phyloP scores from a whole-genome alignment of 2,888 invertebrate species.

The Epinotia nisella region DNA sequence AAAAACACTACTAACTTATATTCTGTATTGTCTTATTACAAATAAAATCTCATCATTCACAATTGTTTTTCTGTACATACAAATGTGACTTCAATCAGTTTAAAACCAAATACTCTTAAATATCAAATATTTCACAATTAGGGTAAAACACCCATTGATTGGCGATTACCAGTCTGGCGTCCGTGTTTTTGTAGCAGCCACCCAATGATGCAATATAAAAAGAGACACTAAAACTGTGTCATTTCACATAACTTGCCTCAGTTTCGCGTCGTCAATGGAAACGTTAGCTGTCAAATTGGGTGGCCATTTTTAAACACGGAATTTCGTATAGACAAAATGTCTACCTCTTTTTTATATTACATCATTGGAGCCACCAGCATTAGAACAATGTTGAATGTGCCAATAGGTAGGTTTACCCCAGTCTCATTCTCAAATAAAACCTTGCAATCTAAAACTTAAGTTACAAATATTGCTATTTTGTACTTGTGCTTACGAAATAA shows the following conservation, averaged over 20 bases:
- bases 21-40: constrained; percentile 42
- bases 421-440: background rate
- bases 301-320: no score
- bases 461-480: constrained; percentile 40
- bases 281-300: no score
- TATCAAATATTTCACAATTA: background rate
- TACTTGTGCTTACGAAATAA: constrained; percentile 43
- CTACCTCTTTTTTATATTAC: no score
- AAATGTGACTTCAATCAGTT: constrained; percentile 18
- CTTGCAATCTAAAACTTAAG: constrained; percentile 19
- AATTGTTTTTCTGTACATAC: constrained; percentile 31
- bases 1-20: constrained; percentile 35
- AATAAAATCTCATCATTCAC: constrained; percentile 39
- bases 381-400: background rate
- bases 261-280: no score
- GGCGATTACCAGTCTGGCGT: no score
- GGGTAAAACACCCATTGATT: background rate
- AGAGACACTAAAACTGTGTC: no score
- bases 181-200: no score
- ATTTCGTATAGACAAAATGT: no score
- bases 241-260: no score
- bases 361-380: no score
- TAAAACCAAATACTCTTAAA: constrained; percentile 8
- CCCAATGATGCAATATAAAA: no score
- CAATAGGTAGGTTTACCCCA: background rate